phyloP scores from a whole-genome alignment of 1,140 invertebrate species.

The Magallana angulata region DNA sequence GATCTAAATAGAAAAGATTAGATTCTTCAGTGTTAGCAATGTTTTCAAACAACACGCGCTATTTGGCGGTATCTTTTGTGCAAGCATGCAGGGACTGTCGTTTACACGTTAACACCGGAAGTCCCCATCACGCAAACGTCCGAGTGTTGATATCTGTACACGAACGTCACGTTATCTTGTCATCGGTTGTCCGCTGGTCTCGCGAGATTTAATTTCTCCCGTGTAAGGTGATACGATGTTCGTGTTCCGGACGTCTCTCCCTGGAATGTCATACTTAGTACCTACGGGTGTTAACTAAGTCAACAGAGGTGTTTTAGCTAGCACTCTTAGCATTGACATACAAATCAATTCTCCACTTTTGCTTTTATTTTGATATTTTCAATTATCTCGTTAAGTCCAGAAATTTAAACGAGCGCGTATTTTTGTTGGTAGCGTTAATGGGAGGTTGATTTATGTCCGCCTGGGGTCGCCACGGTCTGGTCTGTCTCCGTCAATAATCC shows the following conservation, averaged over 20 bases:
- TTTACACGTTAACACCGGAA: background rate
- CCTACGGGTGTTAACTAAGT: background rate
- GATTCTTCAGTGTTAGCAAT: no score
- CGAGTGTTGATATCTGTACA: background rate
- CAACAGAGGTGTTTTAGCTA: background rate
- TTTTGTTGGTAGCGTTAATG: slow-evolving; percentile 1
- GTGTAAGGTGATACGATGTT: background rate
- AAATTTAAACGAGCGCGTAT: background rate
- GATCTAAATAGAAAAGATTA: no score
- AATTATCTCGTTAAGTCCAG: slow-evolving; percentile 16
- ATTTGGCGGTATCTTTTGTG: no score
- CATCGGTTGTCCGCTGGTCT: background rate
- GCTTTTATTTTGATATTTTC: background rate
- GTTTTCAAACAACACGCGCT: no score
- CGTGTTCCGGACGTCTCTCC: background rate
- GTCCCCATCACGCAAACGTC: slow-evolving; percentile 8
- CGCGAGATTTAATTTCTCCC: background rate
- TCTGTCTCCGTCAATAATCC: background rate
- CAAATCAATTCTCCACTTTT: slow-evolving; percentile 3
- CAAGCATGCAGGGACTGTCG: background rate
- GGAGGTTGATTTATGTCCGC: slow-evolving; percentile 2
- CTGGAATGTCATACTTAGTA: background rate
- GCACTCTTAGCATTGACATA: background rate
- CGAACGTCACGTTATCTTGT: background rate
- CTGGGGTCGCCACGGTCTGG: background rate